Conservation (phyloP, 2,888 invertebrate species). For the Cecidostiba fungosa region DNA sequence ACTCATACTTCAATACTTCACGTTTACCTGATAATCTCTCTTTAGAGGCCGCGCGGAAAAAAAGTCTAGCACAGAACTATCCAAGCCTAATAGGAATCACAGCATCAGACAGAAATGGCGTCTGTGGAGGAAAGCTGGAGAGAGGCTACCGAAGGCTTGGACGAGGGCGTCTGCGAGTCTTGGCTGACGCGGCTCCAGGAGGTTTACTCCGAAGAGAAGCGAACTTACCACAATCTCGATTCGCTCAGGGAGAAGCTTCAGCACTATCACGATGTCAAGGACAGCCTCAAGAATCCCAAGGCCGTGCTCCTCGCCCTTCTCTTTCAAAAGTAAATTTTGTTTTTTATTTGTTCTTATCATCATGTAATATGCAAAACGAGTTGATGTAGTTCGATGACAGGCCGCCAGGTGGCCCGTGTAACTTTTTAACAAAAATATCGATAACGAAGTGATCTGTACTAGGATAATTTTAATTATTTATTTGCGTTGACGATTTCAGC, state of each 20-base stretch:
- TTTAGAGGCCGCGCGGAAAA: too few relatives aligned
- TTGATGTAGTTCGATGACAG: background rate
- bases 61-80: too few relatives aligned
- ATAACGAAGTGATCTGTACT: background rate
- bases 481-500: constrained; percentile 75
- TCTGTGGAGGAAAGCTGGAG: constrained; percentile 78
- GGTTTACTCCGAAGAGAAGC: constrained; percentile 79
- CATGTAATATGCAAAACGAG: background rate
- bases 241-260: constrained; percentile 81
- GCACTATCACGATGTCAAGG: constrained; percentile 79
- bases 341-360: background rate
- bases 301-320: constrained; percentile 82
- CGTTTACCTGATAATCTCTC: too few relatives aligned
- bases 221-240: constrained; percentile 81
- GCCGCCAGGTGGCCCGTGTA: background rate
- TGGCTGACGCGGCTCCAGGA: constrained; percentile 79
- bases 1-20: too few relatives aligned
- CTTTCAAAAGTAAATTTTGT: constrained; percentile 82
- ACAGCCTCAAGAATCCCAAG: constrained; percentile 79
- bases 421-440: too few relatives aligned
- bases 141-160: constrained; percentile 76
- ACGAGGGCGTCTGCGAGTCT: constrained; percentile 73
- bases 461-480: background rate
- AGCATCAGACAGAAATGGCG: constrained; percentile 27
- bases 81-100: background rate